Evolutionary conservation across 1,140 invertebrate genomes (phyloP), one percentile per base, ranked within the genome.

Genomic region (Camponotus floridanus): DNA sequence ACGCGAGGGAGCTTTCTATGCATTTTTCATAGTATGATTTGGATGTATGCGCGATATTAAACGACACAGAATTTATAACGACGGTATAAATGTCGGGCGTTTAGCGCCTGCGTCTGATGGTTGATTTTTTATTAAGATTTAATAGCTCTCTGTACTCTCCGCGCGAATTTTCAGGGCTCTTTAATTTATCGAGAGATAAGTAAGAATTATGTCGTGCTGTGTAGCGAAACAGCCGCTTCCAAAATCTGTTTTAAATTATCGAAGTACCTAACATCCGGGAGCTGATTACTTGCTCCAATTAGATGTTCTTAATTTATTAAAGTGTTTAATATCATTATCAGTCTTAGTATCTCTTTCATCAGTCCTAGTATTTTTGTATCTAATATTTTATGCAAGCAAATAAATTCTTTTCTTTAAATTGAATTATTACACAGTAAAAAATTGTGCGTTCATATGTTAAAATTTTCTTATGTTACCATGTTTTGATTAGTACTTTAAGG

Each of bases 41-140:
- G 51, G 36, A 70, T 80, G 42, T 70, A 80, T 42, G 78, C 39
- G 65, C 64, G 65, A 80, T 80, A 80, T 80, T 80, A 80, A 70
- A 57, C 64, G 78, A 80, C 78, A 36, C 65, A 42, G 65, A 80
- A 70, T 80, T 70, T 80, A 80, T 51, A 51, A 51, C 64, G 64
- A 8, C 21, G 21, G 15, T 70, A 70, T 80, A 70, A 80, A 80
- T 80, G 65, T 45, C 21, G 76, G 1, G 33, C 9, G 64, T 68
- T 51, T 36, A 55, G 36, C 78, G 65, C 21, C 64, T 42, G 78
- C 64, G 48, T 15, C 21, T 57, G 51, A 61, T 70, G 65, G 48
- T 70, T 80, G 78, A 80, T 80, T 57, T 80, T 80, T 80, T 78
- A 80, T 80, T 70, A 70, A 80, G 65, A 80, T 80, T 80, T 59